phyloP scores from a whole-genome alignment of 2,797 vertebrate species.

The Mus spretus region DNA sequence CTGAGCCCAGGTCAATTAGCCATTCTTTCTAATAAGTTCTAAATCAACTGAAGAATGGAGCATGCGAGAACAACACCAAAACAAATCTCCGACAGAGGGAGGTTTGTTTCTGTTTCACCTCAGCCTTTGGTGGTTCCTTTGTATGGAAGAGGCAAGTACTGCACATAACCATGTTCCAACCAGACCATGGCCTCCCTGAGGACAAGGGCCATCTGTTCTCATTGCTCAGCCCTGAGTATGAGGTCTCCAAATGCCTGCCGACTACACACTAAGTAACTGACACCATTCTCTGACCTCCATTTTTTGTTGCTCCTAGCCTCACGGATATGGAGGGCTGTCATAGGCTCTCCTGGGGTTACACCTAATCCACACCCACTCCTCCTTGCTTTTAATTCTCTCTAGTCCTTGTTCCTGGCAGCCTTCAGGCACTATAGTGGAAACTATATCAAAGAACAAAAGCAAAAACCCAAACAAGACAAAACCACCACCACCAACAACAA shows the following conservation, averaged over 20 bases:
- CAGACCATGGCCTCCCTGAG: neutral
- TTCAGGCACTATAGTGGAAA: neutral
- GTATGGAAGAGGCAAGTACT: neutral
- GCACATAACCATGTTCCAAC: neutral
- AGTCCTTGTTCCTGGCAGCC: neutral
- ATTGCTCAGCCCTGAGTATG: neutral
- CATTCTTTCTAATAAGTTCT: neutral
- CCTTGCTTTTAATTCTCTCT: neutral
- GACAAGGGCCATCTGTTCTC: neutral
- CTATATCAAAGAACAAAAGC: neutral
- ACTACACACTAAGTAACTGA: neutral
- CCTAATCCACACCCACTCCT: neutral
- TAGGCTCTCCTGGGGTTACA: neutral
- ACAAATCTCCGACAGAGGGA: neutral
- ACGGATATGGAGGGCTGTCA: neutral
- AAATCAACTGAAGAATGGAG: neutral
- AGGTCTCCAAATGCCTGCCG: neutral
- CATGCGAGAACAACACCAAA: neutral
- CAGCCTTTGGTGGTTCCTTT: neutral
- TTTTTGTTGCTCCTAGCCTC: neutral
- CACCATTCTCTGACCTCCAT: accelerated
- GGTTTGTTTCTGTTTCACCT: neutral
- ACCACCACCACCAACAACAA: neutral
- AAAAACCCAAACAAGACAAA: neutral
- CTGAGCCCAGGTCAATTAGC: neutral